Evolutionary conservation across 2,113 vertebrate species (phyloP), one percentile per base, ranked within the genome.

Genomic region (Chascanopsetta lugubris): DNA sequence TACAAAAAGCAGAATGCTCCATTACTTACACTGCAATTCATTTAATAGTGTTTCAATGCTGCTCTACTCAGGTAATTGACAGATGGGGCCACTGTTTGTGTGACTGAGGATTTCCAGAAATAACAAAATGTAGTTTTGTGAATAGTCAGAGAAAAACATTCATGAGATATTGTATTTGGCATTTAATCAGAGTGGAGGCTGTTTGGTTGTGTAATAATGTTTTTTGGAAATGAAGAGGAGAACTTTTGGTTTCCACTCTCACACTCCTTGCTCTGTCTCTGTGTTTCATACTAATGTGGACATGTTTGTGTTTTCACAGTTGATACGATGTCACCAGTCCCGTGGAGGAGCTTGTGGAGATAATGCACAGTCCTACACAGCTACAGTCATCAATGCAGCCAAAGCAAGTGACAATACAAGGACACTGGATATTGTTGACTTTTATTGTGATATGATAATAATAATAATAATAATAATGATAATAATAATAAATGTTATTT

Each of bases 271-370:
- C n/a, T 34, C 13, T 38, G 13, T 17, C 34, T 45, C 24, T 27
- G 8, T 40, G 29, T 67, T 2, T 27, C 17, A 20, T 56, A 7
- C 66, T 45, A 27, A 42, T 72, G 36, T 72, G 29, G 56, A 22
- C 51, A 58, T 57, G n/a, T 65, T 24, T 61, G 6, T 61, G 5
- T 83, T 59, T 76, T 56, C 73, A 61, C 88, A 99, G 97, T 85
- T 99, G 88, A 98, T 99, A 87, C 93, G 96, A 80, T 98, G 96
- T 92, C 96, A 99, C 90, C 97, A 98, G 90, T 99, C 97, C 67
- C 95, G 94, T 46, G 97, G 97, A 43, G 97, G 97, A 86, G 97
- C 95, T 77, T 99, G 97, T 67, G 96, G 97, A 83, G 97, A 99
- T 90, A 97, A 97, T 86, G 93, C 97, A 75, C 97, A 99, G 92